phyloP scores from a whole-genome alignment of 2,888 invertebrate species.

The Galeopsomyia nigrocyanea region DNA sequence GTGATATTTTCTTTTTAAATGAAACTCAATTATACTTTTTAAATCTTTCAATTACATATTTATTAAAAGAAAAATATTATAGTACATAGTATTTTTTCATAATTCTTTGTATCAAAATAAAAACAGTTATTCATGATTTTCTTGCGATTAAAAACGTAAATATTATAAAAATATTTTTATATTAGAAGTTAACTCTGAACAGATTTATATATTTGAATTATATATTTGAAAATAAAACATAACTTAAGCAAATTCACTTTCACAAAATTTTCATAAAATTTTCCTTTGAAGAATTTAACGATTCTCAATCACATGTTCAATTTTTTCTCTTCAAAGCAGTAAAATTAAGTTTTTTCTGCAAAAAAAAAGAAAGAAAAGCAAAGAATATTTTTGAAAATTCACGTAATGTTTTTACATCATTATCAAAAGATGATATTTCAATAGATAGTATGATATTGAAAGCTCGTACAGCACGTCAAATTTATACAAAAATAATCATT shows the following conservation, averaged over 20 bases:
- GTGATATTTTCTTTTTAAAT: background rate
- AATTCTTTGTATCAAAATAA: background rate
- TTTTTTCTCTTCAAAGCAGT: conserved; percentile 43
- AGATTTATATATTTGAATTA: too few species aligned
- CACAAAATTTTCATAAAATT: too few species aligned
- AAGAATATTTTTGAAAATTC: conserved; percentile 5
- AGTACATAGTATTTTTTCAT: background rate
- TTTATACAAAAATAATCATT: too few species aligned
- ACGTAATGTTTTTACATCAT: background rate
- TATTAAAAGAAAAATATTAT: background rate
- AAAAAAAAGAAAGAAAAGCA: too few species aligned
- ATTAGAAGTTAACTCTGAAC: too few species aligned
- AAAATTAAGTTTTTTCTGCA: conserved; percentile 59
- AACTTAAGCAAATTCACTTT: too few species aligned
- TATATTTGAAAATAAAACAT: too few species aligned
- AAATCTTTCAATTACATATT: background rate
- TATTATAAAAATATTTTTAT: too few species aligned
- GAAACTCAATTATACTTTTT: background rate
- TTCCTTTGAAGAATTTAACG: too few species aligned
- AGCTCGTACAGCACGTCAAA: too few species aligned
- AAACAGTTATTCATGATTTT: too few species aligned
- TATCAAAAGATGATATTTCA: background rate
- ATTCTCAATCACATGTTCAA: background rate
- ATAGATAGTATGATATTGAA: background rate
- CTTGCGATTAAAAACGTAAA: too few species aligned